Conservation (phyloP, 2,113 vertebrate genomes). For the Piliocolobus tephrosceles region DNA sequence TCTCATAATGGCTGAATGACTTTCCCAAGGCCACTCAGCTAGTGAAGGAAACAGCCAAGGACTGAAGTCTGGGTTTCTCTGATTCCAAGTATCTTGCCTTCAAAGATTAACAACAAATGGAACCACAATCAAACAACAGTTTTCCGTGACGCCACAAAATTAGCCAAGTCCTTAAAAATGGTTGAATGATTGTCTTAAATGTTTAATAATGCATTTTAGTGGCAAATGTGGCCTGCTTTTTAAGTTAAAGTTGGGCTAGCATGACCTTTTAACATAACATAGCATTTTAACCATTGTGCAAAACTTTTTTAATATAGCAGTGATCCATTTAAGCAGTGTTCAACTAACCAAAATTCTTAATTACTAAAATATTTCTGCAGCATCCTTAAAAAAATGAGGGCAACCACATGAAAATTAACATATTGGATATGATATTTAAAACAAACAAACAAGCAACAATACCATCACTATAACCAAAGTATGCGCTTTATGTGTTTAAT, state of each 20-base stretch:
- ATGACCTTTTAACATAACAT: not conserved
- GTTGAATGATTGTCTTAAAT: not conserved
- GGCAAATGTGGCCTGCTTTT: not conserved
- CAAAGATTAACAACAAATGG: not conserved
- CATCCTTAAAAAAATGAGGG: not conserved
- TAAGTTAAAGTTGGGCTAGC: not conserved
- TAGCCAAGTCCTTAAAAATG: not conserved
- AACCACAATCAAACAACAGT: not conserved
- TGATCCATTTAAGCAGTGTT: not conserved
- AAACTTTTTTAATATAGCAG: not conserved
- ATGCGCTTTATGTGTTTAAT: not conserved
- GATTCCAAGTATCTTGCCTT: not conserved
- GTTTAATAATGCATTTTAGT: not conserved
- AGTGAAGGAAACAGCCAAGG: not conserved
- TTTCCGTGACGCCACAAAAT: not conserved
- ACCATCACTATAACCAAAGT: not conserved
- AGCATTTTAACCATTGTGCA: not conserved
- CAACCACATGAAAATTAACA: not conserved
- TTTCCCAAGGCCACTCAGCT: not conserved
- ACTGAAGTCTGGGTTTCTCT: not conserved
- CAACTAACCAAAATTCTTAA: not conserved
- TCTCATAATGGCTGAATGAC: not conserved
- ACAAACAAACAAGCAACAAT: not conserved
- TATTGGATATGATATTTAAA: not conserved
- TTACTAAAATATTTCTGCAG: not conserved